Conservation (phyloP, 2,888 invertebrate genomes). For the Malthinus seriepunctatus region DNA sequence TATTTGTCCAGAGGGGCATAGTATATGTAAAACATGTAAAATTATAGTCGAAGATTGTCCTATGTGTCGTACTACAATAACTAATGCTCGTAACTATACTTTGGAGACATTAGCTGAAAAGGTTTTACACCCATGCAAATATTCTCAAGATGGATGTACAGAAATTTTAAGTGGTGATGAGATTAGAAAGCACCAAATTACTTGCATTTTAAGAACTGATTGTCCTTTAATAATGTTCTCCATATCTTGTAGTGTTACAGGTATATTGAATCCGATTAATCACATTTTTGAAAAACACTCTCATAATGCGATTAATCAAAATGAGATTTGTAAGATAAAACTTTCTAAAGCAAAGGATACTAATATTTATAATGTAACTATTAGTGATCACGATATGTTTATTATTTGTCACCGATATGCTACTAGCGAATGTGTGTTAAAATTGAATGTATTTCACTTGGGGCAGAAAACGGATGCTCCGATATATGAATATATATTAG, state of each 20-base stretch:
- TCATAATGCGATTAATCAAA: no score
- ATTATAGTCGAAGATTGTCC: constrained; percentile 9
- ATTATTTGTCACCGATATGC: background rate
- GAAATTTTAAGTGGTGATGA: no score
- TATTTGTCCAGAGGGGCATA: constrained; percentile 12
- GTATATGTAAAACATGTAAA: constrained; percentile 10
- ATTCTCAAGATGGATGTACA: no score
- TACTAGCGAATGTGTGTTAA: background rate
- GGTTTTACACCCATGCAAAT: no score
- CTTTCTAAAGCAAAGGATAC: no score
- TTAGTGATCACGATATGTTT: no score
- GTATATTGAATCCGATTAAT: no score
- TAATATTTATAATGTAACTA: background rate
- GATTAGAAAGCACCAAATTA: background rate
- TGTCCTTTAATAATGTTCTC: no score
- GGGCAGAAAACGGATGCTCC: background rate
- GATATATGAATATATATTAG: background rate
- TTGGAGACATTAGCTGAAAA: constrained; percentile 12
- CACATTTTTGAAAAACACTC: no score
- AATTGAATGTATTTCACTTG: background rate
- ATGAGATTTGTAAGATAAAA: background rate
- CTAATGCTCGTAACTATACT: background rate
- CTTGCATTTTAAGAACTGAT: no score
- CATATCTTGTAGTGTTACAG: no score
- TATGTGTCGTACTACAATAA: no score